Conservation (phyloP, 2,888 invertebrate genomes). For the Hirtodrosophila histrioides region DNA sequence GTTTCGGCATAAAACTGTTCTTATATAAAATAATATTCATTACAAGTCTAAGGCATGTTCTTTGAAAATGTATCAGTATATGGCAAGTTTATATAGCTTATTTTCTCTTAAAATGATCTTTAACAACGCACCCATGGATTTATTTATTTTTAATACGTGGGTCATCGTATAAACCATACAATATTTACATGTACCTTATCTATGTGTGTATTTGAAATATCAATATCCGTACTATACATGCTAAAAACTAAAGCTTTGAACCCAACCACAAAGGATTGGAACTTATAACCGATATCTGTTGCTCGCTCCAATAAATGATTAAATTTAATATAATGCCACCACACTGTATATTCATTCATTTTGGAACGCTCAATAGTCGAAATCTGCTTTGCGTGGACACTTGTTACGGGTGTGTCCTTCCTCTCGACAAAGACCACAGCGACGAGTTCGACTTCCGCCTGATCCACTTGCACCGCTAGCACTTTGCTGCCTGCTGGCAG, state of each 20-base stretch:
- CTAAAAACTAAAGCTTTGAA: constrained; percentile 19
- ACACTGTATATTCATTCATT: not conserved
- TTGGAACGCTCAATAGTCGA: constrained; percentile 54
- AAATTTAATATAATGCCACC: constrained; percentile 15
- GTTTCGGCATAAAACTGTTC: not conserved
- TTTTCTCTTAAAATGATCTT: constrained; percentile 7
- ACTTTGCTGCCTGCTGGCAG: not conserved
- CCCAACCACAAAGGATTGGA: constrained; percentile 16
- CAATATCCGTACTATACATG: constrained; percentile 23
- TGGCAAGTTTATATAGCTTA: constrained; percentile 11
- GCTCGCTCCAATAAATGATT: constrained; percentile 63
- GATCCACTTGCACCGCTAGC: not conserved
- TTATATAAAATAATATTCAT: not conserved
- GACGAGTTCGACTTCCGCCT: constrained; percentile 82
- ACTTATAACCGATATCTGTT: constrained; percentile 40
- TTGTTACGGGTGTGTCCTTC: constrained; percentile 88
- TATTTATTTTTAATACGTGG: constrained; percentile 13
- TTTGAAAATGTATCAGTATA: constrained; percentile 16
- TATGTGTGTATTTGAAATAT: constrained; percentile 44
- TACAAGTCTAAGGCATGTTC: constrained; percentile 1
- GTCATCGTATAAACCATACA: constrained; percentile 20
- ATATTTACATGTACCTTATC: constrained; percentile 38
- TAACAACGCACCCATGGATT: constrained; percentile 8
- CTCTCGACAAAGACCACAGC: constrained; percentile 90
- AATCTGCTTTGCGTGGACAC: constrained; percentile 85